Evolutionary conservation across 1,140 invertebrate genomes (phyloP).

Genomic region (Leptinotarsa texana): DNA sequence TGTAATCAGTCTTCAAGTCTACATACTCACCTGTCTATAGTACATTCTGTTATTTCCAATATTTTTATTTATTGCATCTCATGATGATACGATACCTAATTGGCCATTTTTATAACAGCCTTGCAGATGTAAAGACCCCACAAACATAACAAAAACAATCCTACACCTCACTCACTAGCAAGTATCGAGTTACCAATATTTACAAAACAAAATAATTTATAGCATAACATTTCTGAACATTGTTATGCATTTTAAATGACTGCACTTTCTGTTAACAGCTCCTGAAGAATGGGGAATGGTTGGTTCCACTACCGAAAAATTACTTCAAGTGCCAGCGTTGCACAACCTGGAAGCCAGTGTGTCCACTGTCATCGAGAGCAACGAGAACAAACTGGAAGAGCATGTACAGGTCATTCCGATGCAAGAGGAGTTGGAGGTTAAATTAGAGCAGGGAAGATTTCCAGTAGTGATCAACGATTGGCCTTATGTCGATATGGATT

Average conservation of each 20-base stretch:
- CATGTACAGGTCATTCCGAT: constrained; percentile 59
- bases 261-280: constrained; percentile 35
- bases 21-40: too few relatives aligned
- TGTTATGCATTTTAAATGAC: constrained; percentile 39
- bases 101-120: too few relatives aligned
- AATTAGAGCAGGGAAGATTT: constrained; percentile 57
- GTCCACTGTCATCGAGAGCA: neutral
- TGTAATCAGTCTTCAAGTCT: too few relatives aligned
- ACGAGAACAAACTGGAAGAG: constrained; percentile 34
- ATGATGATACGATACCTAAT: neutral
- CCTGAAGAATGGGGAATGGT: constrained; percentile 56
- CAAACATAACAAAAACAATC: neutral
- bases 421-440: constrained; percentile 60
- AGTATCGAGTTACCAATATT: constrained; percentile 20
- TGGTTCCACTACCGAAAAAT: constrained; percentile 57
- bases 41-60: too few relatives aligned
- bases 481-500: constrained; percentile 54
- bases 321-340: constrained; percentile 53
- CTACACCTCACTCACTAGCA: neutral
- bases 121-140: neutral
- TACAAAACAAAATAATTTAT: constrained; percentile 20
- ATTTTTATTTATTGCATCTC: neutral
- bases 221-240: neutral
- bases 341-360: constrained; percentile 37
- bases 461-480: constrained; percentile 52